A percentile compares a stretch with the other conserved stretches of the same genome.
These are phyloP conservation scores for Notarius quadriscutis DNA, from an alignment of 2,113 vertebrate genomes.

Conservation along the genomic window DNA sequence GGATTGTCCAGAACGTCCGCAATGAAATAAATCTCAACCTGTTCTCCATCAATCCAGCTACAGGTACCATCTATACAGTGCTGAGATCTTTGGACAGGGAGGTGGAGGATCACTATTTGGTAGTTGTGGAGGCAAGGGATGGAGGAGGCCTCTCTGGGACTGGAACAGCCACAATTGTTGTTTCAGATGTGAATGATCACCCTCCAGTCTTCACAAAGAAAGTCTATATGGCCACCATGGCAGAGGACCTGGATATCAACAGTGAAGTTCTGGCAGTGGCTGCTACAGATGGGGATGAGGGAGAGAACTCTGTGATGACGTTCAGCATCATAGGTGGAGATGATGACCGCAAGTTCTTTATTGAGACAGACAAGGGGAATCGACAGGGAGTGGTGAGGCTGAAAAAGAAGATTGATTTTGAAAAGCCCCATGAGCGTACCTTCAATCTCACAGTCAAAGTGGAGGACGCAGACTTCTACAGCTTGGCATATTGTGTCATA, in stretches of 20 bases:
- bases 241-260: slow-evolving; percentile 78
- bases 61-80: slow-evolving; percentile 81
- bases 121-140: slow-evolving; percentile 84
- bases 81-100: slow-evolving; percentile 82
- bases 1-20: slow-evolving; percentile 81
- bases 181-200: slow-evolving; percentile 86
- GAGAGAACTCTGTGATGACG: slow-evolving; percentile 80
- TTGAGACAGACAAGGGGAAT: slow-evolving; percentile 82
- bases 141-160: slow-evolving; percentile 84
- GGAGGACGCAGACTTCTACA: slow-evolving; percentile 83
- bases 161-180: slow-evolving; percentile 82
- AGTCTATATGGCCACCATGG: slow-evolving; percentile 75
- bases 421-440: slow-evolving; percentile 82
- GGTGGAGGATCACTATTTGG: slow-evolving; percentile 76
- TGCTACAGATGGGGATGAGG: slow-evolving; percentile 81
- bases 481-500: slow-evolving; percentile 76
- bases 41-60: slow-evolving; percentile 81
- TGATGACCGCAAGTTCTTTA: slow-evolving; percentile 82
- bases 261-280: slow-evolving; percentile 78
- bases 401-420: slow-evolving; percentile 82
- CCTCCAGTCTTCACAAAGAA: slow-evolving; percentile 82
- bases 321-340: slow-evolving; percentile 85
- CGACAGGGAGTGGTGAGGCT: slow-evolving; percentile 76
- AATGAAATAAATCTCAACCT: slow-evolving; percentile 86
- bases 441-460: slow-evolving; percentile 88